Evolutionary conservation across 2,113 vertebrate genomes (phyloP), one percentile per base, ranked within the genome.

Genomic region (Sebastes fasciatus): DNA sequence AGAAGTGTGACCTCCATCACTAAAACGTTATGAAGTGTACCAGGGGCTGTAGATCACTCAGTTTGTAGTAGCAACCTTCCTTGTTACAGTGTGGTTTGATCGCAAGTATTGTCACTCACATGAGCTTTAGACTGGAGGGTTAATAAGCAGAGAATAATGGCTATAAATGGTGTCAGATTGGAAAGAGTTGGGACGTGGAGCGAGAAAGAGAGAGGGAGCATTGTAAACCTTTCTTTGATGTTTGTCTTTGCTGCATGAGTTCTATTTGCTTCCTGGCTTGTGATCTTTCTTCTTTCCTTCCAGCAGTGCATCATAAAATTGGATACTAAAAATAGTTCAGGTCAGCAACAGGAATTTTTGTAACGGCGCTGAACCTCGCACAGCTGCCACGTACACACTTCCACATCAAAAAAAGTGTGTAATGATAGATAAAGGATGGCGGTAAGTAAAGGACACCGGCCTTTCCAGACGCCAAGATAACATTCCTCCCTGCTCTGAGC

Each of bases 381-480:
- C 67, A 74, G 52, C 75, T 76, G 72, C 86, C 83, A 71, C 60
- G 48, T 70, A 73, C 54, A 63, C 73, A 63, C 82, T 76, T 40
- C 55, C 42, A 71, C 49, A 43, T 49, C 49, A 9, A 65, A 65
- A 65, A 13, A 23, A 71, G 0, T 45, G 46, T n/a, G 43, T 64
- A 40, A 49, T 17, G 46, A 45, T 46, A 65, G 76, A 85, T 79
- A 46, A 86, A 86, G 57, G 48, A 71, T 49, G 67, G 19, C 8
- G 65, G 89, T 87, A 73, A 81, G 68, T 42, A 51, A 63, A 70
- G 71, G 85, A 85, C 74, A 57, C 49, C 6, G 62, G 70, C 73
- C 74, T 76, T 81, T 85, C n/a, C 70, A 85, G 83, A 86, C 80
- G 83, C 65, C 74, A 42, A 75, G 86, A 86, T 79, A 90, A 89